Base-by-base conservation (phyloP, 2,113 vertebrate genomes). In the Helogale parvula region DNA sequence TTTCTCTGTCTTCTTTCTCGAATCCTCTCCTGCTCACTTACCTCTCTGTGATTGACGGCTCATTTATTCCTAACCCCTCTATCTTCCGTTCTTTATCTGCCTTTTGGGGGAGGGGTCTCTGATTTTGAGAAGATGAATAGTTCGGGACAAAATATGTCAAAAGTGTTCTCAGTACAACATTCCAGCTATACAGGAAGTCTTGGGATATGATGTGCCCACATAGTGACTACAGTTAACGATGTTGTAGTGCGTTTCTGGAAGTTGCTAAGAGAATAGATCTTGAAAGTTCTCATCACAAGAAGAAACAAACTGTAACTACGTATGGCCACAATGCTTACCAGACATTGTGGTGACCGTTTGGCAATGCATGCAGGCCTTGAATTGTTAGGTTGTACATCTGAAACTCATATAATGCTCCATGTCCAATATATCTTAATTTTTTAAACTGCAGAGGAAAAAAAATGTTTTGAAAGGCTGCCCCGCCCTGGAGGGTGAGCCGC, bases 1-100 rank as follows among this genome's bases (percentile, higher is more conserved):
- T 94, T 94, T 84, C 93, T 95, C 81, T 90, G 77, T 91, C 77
- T 45, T 92, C 69, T 77, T 88, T 91, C 89, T 83, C 0, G 0
- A 74, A 65, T 15, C 47, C 11, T 25, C 38, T 45, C 65, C 71
- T 47, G 4, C 7, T 38, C n/a, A 1, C 89, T 57, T 33, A 52
- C 38, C 38, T 72, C 38, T 81, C 38, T 66, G 71, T 38, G 60
- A 54, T n/a, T 47, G 8, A 12, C 6, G 17, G 60, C 63, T 84
- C 41, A 54, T 12, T 54, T 54, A 45, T 29, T 60, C 66, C 60
- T 60, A 79, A 50, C 2, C 31, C n/a, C 35, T 85, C 25, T 33
- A 8, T 31, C 38, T 83, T 93, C 29, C 45, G 21, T 23, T 71
- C 69, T 77, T 33, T 54, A 7, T 23, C 15, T 31, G 33, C 33